Evolutionary conservation across 2,888 invertebrate species (phyloP), one percentile per base, ranked within the genome.

Genomic region (Halocaridina rubra): DNA sequence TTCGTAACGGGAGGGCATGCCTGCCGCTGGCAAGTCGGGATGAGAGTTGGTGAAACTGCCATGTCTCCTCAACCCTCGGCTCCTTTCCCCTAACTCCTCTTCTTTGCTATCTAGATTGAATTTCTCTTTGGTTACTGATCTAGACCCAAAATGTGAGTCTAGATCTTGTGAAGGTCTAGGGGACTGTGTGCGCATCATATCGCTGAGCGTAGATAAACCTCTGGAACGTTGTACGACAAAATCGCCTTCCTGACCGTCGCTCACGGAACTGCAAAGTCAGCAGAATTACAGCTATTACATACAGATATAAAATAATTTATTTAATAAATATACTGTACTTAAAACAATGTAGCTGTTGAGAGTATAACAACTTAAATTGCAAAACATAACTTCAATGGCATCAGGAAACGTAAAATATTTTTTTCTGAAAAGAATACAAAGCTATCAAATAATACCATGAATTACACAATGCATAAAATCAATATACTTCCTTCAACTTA

Each of bases 101-200:
- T 94, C 93, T 90, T 94, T 94, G 79, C 93, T 92, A 89, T 94
- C 94, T 89, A 92, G 92, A 90, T 93, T 93, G 86, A 92, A 92
- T 89, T 93, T 93, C 90, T 94, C 94, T 91, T 94, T 94, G 88
- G 85, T 61, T 7, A 77, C 69, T 32, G 81, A 64, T 71, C 82
- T 61, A 0, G 80, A 77, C 27, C 81, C 81, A 59, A 85, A 81
- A 1, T 79, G 74, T 13, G 80, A 69, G 24, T 87, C 86, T 39
- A 81, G 76, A n/a, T 80, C 84, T 30, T 88, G 87, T 29, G 85
- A 85, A 19, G 84, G 86, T 2, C 86, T 75, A 24, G 84, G 86
- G 2, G 84, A 79, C 80, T 86, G 82, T 33, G 80, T 86, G 53
- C 88, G 85, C 85, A 88, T 84, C 88, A 88, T 88, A 75, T 88